These are phyloP conservation scores for Manduca sexta DNA, from an alignment of 1,140 invertebrate genomes.

Conservation along the genomic window DNA sequence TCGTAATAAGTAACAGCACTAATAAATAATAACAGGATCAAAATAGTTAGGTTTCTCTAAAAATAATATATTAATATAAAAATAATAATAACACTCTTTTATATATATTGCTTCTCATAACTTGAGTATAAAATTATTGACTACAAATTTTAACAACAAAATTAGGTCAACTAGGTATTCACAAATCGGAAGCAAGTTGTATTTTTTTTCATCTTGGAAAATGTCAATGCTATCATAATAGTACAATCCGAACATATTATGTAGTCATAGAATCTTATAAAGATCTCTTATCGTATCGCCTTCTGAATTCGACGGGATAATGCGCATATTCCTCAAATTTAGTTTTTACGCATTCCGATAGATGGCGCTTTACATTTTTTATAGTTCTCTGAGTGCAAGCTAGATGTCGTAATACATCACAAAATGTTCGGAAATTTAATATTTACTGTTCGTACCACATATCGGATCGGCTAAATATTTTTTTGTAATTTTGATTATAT, in stretches of 20 bases:
- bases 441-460: too few species aligned
- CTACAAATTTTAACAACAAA: slow-evolving; percentile 12
- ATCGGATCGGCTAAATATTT: too few species aligned
- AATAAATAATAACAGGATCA: slow-evolving; percentile 16
- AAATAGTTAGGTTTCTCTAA: neutral
- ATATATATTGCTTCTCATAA: neutral
- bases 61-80: neutral
- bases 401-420: neutral
- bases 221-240: slow-evolving; percentile 35
- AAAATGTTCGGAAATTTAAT: too few species aligned
- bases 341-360: slow-evolving; percentile 2
- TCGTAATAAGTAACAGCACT: slow-evolving; percentile 7
- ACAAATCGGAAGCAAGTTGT: slow-evolving; percentile 35
- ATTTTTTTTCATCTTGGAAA: slow-evolving; percentile 24
- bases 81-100: too few species aligned
- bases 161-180: slow-evolving; percentile 38
- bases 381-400: neutral
- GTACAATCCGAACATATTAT: slow-evolving; percentile 19
- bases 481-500: too few species aligned
- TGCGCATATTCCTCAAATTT: slow-evolving; percentile 26
- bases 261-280: neutral
- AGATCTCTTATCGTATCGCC: neutral
- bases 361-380: slow-evolving; percentile 15
- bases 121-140: neutral
- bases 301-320: slow-evolving; percentile 27